These are phyloP conservation scores for Epizoanthus illoricatus DNA, from an alignment of 92 coral and sea anemone genomes.

Conservation along the genomic window DNA sequence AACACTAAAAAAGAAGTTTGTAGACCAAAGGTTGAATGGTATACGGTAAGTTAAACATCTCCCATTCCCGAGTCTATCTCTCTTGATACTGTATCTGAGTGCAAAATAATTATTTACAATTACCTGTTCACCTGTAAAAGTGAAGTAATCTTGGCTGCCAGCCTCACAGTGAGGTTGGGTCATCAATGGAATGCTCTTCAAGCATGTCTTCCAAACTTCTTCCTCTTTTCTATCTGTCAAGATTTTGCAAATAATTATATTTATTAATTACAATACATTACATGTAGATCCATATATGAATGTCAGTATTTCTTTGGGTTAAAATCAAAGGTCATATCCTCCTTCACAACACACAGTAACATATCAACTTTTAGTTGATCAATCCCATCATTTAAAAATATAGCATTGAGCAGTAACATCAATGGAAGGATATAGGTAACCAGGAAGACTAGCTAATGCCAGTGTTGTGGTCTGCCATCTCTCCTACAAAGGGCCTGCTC, in stretches of 20 bases:
- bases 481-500: too few species aligned
- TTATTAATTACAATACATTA: neutral
- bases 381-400: too few species aligned
- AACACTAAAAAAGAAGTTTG: too few species aligned
- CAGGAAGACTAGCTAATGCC: too few species aligned
- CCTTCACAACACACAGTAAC: too few species aligned
- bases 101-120: neutral
- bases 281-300: neutral
- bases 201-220: conserved; percentile 73
- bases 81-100: neutral
- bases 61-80: neutral
- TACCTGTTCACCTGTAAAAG: conserved; percentile 57
- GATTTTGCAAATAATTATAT: neutral
- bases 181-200: conserved; percentile 74
- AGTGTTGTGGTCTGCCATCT: too few species aligned
- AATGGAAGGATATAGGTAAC: too few species aligned
- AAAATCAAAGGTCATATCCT: too few species aligned
- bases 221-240: conserved; percentile 47
- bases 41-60: too few species aligned
- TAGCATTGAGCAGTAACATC: too few species aligned
- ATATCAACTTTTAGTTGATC: too few species aligned
- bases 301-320: neutral
- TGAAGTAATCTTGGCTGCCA: conserved; percentile 81
- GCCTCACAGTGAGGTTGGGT: conserved; percentile 87
- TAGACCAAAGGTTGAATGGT: too few species aligned